Evolutionary conservation across 2,888 invertebrate species (phyloP).

Genomic region (Actias luna): DNA sequence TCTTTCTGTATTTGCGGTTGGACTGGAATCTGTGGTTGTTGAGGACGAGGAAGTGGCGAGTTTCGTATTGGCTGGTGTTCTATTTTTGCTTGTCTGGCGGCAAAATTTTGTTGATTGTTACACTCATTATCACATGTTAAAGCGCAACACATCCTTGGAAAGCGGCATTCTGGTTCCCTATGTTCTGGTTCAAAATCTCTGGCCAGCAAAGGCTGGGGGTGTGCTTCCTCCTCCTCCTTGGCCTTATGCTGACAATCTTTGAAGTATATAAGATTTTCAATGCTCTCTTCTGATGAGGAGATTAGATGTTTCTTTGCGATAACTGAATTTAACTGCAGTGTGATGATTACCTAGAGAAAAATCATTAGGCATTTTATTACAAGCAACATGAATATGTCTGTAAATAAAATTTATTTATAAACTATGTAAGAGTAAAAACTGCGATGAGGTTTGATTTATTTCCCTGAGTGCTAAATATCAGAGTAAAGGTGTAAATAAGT

Average conservation of each 20-base stretch:
- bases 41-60: conserved; percentile 13
- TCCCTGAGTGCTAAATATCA: too few species aligned
- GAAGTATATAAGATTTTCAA: conserved; percentile 69
- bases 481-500: too few species aligned
- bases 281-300: conserved; percentile 62
- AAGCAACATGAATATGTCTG: neutral
- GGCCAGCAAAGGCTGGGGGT: conserved; percentile 20
- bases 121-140: conserved; percentile 64
- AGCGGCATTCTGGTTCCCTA: conserved; percentile 39
- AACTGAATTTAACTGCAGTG: conserved; percentile 41
- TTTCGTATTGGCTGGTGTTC: conserved; percentile 22
- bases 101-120: conserved; percentile 24
- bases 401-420: neutral
- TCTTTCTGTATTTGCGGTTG: conserved; percentile 31
- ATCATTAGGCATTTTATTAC: neutral
- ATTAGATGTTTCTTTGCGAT: conserved; percentile 36
- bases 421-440: neutral
- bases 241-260: conserved; percentile 58
- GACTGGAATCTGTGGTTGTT: conserved; percentile 21
- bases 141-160: conserved; percentile 66
- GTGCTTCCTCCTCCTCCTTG: neutral
- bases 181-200: conserved; percentile 11
- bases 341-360: conserved; percentile 53
- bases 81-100: conserved; percentile 34
- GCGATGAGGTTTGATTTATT: neutral